Evolutionary conservation across 2,888 invertebrate genomes (phyloP), one percentile per base, ranked within the genome.

Genomic region (Megaustenia siamemsis): DNA sequence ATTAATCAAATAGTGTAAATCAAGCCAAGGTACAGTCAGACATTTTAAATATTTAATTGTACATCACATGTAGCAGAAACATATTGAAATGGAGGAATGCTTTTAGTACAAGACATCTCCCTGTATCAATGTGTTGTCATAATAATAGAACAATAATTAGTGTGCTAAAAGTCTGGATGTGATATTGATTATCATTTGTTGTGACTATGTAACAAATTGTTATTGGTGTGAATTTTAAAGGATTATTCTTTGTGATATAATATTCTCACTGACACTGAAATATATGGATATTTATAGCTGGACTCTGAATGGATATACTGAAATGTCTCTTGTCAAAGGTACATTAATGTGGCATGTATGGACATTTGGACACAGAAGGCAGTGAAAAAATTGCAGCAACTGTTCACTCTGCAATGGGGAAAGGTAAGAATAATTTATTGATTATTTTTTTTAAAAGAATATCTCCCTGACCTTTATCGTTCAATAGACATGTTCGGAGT

Each of bases 311-410:
- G 45, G 32, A 68, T 49, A 60, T 32, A 40, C 24, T 80, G 68
- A 80, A 45, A 80, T 80, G 79, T 45, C 2, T 53, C 68, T n/a
- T 66, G 28, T 45, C 4, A 49, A 43, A 24, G 35, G 32, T 10
- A 5, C 35, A 80, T 38, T 49, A 28, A 12, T 43, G 49, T n/a
- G 68, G 68, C 68, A 68, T 80, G 79, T 66, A 80, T 68, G 79
- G 68, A 68, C 45, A 80, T 21, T 24, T 68, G 3, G 28, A 45
- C 32, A 49, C 45, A 3, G 40, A 49, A 35, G 63, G n/a, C 38
- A 80, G 79, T 80, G 45, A 80, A 66, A 60, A 32, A 45, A 32
- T 28, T 3, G 38, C 28, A 68, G 77, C 18, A 24, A 49, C 21
- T 32, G 35, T 66, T 1, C 68, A n/a, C 10, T 32, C 68, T 28